Base-by-base conservation (phyloP, 2,113 vertebrate genomes). In the Xenopus tropicalis region DNA sequence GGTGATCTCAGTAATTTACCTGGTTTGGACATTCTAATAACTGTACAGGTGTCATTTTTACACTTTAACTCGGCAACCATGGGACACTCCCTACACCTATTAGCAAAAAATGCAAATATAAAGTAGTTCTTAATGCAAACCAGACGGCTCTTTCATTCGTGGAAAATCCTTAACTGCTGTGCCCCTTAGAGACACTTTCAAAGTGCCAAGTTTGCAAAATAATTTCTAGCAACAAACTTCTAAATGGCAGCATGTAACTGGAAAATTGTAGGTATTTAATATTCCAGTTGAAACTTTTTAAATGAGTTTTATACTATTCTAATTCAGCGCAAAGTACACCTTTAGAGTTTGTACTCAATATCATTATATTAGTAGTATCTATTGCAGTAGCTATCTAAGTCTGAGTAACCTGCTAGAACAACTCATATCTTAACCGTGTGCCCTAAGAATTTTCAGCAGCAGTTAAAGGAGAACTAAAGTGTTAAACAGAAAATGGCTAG, bases 41-140 rank as follows among this genome's bases (percentile, higher is more conserved):
- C 58, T 54, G 25, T 75, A 75, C 72, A 75, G 66, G 72, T 75
- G 72, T 75, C 65, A 75, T 75, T 75, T 74, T 75, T 69, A 68
- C 66, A 75, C 72, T 75, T 69, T 75, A 62, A 75, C 72, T 68
- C 44, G 52, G 58, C 46, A 75, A 75, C 58, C 29, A 54, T 62
- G 24, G 58, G 66, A 69, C 61, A 59, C 66, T 62, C 57, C 57
- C 44, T 14, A 11, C 66, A 75, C 23, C 66, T 75, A 75, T 75
- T 75, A 75, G 72, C 72, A 75, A 69, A 75, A 75, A 69, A 75
- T 75, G 72, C 72, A 62, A 75, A 75, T 75, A 75, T 75, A 69
- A 75, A 75, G 72, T 75, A 75, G 22, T 75, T 62, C 66, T 69
- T 75, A 69, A 75, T 75, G 72, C 57, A 69, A 75, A 75, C 72